Evolutionary conservation across 1,140 invertebrate species (phyloP).

Genomic region (Teleopsis dalmanni): DNA sequence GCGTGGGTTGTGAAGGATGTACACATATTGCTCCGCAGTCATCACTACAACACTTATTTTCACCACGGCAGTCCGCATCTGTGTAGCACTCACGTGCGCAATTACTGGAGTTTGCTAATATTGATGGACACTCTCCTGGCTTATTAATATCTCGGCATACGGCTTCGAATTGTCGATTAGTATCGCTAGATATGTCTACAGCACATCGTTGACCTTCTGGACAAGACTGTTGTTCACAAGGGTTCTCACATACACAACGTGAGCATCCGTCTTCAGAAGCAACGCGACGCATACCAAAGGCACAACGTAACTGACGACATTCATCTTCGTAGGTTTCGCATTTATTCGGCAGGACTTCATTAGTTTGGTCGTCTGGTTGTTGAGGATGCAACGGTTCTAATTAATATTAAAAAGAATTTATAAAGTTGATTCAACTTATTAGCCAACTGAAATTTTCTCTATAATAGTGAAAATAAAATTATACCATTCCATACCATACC

Average conservation of each 20-base stretch:
- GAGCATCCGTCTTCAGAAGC: slow-evolving; percentile 58
- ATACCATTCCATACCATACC: too few species aligned
- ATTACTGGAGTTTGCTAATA: slow-evolving; percentile 36
- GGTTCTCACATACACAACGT: slow-evolving; percentile 68
- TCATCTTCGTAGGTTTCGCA: slow-evolving; percentile 53
- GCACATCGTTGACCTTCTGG: slow-evolving; percentile 58
- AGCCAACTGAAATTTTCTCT: too few species aligned
- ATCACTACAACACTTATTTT: slow-evolving; percentile 72
- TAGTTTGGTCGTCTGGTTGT: neutral
- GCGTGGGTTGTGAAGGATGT: slow-evolving; percentile 46
- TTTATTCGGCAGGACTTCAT: slow-evolving; percentile 24
- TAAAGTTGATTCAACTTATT: too few species aligned
- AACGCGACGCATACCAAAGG: slow-evolving; percentile 67
- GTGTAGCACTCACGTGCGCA: slow-evolving; percentile 66
- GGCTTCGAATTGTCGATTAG: slow-evolving; percentile 44
- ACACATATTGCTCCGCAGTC: slow-evolving; percentile 69
- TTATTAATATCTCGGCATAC: slow-evolving; percentile 67
- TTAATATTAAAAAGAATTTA: too few species aligned
- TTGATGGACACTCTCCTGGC: slow-evolving; percentile 63
- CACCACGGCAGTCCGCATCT: slow-evolving; percentile 73
- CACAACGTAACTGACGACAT: slow-evolving; percentile 58
- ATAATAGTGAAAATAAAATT: too few species aligned
- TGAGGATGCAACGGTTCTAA: too few species aligned
- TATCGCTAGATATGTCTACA: slow-evolving; percentile 50
- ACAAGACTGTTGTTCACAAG: slow-evolving; percentile 60